Evolutionary conservation across 2,888 invertebrate genomes (phyloP), one percentile per base, ranked within the genome.

Genomic region (Drosophila diplacantha): DNA sequence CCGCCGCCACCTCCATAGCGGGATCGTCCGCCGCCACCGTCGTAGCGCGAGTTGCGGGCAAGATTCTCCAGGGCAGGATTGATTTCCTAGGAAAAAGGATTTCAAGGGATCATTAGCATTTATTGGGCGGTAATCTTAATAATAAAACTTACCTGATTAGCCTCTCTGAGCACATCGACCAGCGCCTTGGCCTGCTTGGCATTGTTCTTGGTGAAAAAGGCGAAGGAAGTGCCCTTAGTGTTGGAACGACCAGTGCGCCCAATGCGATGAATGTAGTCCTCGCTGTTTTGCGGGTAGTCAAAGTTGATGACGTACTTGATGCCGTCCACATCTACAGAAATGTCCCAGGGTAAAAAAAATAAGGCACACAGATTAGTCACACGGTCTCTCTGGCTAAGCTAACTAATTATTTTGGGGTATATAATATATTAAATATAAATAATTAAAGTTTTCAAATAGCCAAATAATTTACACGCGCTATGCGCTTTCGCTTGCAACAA

Each of bases 291-390:
- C 58, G 97, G 97, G 89, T 96, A 98, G 90, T 97, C 97, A 91
- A 94, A 97, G 91, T 97, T 98, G 88, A 97, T 95, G 74, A 98
- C 97, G 90, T 94, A 96, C 90, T 96, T 96, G 85, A 98, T 96
- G 87, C 97, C 97, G 88, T 96, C 96, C 86, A 97, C 97, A 93
- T 97, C 97, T 97, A 91, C 85, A 67, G 37, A 35, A 58, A 38
- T 16, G 51, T 43, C 22, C 38, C 37, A 32, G 52, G 52, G 43
- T 44, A 53, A 29, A 63, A 12, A 71, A 38, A 2, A 24, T 24
- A 73, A 35, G 35, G 14, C 16, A 14, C 4, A 6, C 12, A 54
- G 26, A 54, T 66, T 49, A 69, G 54, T 26, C 8, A 4, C 14
- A 12, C 2, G n/a, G 12, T 22, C n/a, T 20, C 44, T 4, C 9